These are phyloP conservation scores for Turritopsis rubra DNA, from an alignment of 30 jellyfish, hydroid and myxozoan species.

Conservation along the genomic window DNA sequence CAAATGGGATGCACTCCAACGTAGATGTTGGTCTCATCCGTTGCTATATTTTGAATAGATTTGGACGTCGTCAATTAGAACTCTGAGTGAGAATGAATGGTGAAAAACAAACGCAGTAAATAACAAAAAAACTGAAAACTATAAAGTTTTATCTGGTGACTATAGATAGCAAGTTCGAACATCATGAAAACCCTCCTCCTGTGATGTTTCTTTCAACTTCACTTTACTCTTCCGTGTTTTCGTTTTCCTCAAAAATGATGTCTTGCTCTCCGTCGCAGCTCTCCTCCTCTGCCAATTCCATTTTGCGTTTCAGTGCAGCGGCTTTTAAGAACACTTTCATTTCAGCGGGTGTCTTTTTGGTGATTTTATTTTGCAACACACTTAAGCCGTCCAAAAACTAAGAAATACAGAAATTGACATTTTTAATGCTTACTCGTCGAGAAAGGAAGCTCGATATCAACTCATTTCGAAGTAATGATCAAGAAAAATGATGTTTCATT, in stretches of 20 bases:
- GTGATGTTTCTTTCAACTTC: no score
- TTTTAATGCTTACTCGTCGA: no score
- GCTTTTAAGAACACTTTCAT: conserved; percentile 17
- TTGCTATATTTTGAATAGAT: no score
- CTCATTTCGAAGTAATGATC: no score
- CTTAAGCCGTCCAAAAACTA: conserved; percentile 32
- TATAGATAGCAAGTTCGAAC: no score
- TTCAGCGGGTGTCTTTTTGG: conserved; percentile 29
- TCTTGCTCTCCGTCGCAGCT: background rate
- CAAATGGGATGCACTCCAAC: no score
- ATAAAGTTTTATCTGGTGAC: no score
- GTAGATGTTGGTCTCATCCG: no score
- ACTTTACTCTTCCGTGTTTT: background rate
- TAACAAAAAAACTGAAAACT: background rate
- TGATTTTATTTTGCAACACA: conserved; percentile 1
- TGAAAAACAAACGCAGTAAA: background rate
- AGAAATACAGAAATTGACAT: background rate
- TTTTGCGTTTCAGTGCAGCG: conserved; percentile 23
- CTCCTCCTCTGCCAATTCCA: conserved; percentile 7
- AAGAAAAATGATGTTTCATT: no score
- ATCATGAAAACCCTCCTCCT: no score
- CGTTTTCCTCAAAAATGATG: background rate
- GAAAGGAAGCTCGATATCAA: no score
- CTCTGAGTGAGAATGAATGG: background rate
- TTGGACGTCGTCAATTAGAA: background rate